phyloP scores from a whole-genome alignment of 2,888 invertebrate genomes.

The Nomada fabriciana region DNA sequence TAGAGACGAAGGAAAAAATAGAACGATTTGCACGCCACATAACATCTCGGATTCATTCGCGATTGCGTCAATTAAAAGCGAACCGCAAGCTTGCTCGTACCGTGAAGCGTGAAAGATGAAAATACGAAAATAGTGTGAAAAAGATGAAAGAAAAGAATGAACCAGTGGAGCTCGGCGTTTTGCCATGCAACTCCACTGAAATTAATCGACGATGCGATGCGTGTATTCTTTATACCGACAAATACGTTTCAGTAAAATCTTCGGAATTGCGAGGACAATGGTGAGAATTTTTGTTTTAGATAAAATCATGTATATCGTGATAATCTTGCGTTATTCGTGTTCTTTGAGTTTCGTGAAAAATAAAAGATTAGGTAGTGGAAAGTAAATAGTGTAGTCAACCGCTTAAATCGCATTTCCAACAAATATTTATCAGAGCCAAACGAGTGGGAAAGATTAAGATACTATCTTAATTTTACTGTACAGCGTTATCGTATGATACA shows the following conservation, averaged over 20 bases:
- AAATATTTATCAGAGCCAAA: slow-evolving; percentile 17
- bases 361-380: too few species aligned
- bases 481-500: not conserved
- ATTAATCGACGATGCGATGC: not conserved
- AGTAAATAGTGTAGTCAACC: not conserved
- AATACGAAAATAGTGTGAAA: slow-evolving; percentile 7
- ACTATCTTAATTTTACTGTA: too few species aligned
- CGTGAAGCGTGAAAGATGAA: slow-evolving; percentile 25
- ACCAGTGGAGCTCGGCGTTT: not conserved
- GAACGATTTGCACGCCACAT: not conserved
- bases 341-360: too few species aligned
- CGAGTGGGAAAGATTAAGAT: not conserved
- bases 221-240: too few species aligned
- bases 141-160: not conserved
- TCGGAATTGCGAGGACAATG: too few species aligned
- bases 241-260: too few species aligned
- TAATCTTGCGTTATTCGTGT: too few species aligned
- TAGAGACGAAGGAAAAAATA: not conserved
- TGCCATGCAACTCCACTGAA: too few species aligned
- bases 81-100: slow-evolving; percentile 12
- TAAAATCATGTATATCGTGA: too few species aligned
- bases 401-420: not conserved
- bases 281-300: too few species aligned
- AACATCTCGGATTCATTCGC: slow-evolving; percentile 11
- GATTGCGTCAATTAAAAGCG: slow-evolving; percentile 25